Base-by-base conservation (phyloP, 1,140 invertebrate genomes). In the Mylabris phalerata region DNA sequence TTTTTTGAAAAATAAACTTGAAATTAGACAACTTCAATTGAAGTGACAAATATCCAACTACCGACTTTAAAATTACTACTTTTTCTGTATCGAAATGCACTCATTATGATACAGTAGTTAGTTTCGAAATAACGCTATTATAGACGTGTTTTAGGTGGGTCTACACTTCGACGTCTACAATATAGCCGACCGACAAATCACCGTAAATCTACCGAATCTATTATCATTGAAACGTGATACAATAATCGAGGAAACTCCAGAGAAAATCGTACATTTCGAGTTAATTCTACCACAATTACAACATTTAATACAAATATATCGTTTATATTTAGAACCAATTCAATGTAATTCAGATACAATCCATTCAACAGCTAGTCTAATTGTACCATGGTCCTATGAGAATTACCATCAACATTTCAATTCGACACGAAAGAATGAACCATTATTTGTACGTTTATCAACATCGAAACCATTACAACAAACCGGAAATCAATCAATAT, bases 91-190 rank as follows among this genome's bases (percentile, higher is more conserved):
- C 19, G 19, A 19, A 19, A 19, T 19, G 19, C 1, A 3, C 7
- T 32, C 4, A 32, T 32, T 32, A 0, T 3, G 7, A 3, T 10
- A 47, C 19, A 24, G 24, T 48, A 32, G 38, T 56, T 26, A 11
- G n/a, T 7, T 50, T 45, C 26, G 19, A 39, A 7, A n/a, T 10
- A 40, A 40, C 19, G 19, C 19, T 19, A 40, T 40, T 6, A 40
- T 40, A 32, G 3, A 10, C 47, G 10, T 27, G 4, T 75, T 74
- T 57, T 72, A 87, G 81, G 76, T 84, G 25, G 72, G 76, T 48
- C 71, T 88, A 43, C 80, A 84, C 68, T 74, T 86, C 2, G 88
- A 89, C 66, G 76, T 84, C 24, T 82, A 86, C 68, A 78, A 79
- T 61, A 72, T 77, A 46, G 70, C 69, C 6, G 80, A 82, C 6